Conservation (phyloP, 2,113 vertebrate genomes). For the Scytalopus superciliaris region DNA sequence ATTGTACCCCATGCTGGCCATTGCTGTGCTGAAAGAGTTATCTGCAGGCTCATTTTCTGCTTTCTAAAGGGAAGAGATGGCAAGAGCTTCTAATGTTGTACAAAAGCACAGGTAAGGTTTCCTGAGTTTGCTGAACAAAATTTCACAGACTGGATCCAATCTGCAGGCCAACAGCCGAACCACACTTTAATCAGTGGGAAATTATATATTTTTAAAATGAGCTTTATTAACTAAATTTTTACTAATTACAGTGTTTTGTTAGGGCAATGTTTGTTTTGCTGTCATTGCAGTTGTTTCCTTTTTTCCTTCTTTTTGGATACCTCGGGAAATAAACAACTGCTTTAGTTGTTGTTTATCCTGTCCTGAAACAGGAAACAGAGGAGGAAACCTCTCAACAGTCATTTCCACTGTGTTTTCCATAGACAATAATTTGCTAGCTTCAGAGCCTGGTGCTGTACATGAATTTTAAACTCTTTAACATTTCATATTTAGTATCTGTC, state of each 20-base stretch:
- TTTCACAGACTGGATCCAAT: neutral
- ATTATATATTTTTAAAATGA: neutral
- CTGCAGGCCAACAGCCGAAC: neutral
- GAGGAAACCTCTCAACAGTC: neutral
- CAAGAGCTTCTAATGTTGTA: neutral
- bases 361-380: neutral
- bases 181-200: neutral
- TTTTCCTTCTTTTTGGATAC: neutral
- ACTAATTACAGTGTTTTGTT: neutral
- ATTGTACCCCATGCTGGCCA: neutral
- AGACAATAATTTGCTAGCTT: neutral
- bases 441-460: neutral
- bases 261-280: neutral
- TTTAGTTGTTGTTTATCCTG: neutral
- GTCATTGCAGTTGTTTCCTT: neutral
- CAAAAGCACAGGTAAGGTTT: neutral
- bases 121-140: neutral
- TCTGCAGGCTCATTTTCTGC: neutral
- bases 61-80: neutral
- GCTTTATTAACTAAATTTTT: neutral
- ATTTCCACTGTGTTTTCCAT: neutral
- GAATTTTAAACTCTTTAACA: neutral
- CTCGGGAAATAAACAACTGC: neutral
- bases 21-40: neutral
- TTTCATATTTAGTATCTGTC: neutral